Evolutionary conservation across 2,888 invertebrate genomes (phyloP), one percentile per base, ranked within the genome.

Genomic region (Dione vanillae): DNA sequence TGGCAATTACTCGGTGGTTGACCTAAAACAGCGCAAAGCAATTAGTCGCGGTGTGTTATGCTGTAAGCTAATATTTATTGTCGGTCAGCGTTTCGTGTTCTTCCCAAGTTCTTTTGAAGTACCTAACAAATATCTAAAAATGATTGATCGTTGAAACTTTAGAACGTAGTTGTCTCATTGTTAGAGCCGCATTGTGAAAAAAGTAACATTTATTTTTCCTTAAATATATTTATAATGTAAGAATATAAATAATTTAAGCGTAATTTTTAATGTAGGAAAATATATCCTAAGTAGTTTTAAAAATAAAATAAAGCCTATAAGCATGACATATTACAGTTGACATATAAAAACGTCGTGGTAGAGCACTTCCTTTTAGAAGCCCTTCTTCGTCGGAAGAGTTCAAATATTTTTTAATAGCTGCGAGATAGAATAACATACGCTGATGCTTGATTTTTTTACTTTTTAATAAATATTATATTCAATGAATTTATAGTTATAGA

Each of bases 291-390:
- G 14, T 16, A 37, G 40, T 19, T 64, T 49, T 37, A 51, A 62
- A 62, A 64, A 62, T 67, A 56, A 40, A 64, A 20, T 19, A 35
- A 16, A 49, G 10, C 10, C 35, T 35, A 47, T 64, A 64, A 71
- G 54, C 62, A 27, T 71, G 71, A 71, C 58, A 71, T 27, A 67
- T 73, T 69, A 68, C 45, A 45, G 58, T 40, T 68, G 47, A 45
- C 49, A 43, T 47, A 70, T 70, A 64, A 66, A 56, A 77, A 74
- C 77, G 76, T 74, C 74, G 77, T 71, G 75, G 78, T 78, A 71
- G 75, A 76, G 74, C 77, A 83, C 82, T 87, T 87, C 87, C 87
- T 87, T 85, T 84, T 76, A 85, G 85, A 85, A 85, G 78, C 82
- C 83, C 79, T 79, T 79, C 65, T 69, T 74, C 62, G 72, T 75